Evolutionary conservation across 2,797 vertebrate genomes (phyloP).

Genomic region (Enteromius paludinosus): DNA sequence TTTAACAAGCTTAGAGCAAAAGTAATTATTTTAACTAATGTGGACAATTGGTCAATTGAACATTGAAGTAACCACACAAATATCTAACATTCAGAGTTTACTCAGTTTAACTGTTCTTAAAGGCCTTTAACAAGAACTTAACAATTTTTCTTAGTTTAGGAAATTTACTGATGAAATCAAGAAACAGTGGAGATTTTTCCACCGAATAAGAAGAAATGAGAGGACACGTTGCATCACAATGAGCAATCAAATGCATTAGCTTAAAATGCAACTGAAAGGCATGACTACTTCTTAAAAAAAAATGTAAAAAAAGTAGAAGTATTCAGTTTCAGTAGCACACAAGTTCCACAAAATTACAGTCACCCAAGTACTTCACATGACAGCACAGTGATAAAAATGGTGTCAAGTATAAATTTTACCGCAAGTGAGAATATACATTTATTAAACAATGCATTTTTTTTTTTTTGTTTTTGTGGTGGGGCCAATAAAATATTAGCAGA

Average conservation of each 20-base stretch:
- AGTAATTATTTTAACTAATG: not conserved
- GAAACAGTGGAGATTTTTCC: not conserved
- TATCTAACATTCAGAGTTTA: not conserved
- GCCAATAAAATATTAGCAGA: not conserved
- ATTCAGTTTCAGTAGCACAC: not conserved
- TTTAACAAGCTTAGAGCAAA: not conserved
- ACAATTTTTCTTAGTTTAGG: not conserved
- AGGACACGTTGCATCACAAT: not conserved
- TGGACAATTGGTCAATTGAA: not conserved
- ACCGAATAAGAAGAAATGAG: constrained; percentile 1
- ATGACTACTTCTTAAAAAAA: not conserved
- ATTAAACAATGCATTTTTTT: not conserved
- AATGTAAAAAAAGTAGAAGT: constrained; percentile 9
- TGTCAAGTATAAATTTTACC: not conserved
- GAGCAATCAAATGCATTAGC: not conserved
- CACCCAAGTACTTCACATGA: not conserved
- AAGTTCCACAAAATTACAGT: not conserved
- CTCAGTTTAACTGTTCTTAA: not conserved
- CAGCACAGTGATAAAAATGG: not conserved
- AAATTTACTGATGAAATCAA: not conserved
- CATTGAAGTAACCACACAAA: not conserved
- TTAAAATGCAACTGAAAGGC: not conserved
- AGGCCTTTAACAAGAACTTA: not conserved
- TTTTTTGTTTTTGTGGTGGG: not conserved
- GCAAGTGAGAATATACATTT: not conserved